phyloP scores from a whole-genome alignment of 2,888 invertebrate species.

The Platycheirus albimanus region DNA sequence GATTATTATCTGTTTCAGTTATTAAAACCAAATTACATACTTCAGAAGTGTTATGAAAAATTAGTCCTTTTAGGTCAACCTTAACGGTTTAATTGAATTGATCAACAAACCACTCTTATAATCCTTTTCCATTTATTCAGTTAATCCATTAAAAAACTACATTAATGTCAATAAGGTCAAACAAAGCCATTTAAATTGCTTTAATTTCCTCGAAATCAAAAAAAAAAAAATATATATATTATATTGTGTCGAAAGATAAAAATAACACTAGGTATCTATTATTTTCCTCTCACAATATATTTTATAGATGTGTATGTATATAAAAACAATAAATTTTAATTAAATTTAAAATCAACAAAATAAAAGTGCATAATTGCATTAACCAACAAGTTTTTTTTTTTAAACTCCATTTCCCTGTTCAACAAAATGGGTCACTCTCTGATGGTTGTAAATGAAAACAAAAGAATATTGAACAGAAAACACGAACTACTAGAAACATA shows the following conservation, averaged over 20 bases:
- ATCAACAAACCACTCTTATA: background rate
- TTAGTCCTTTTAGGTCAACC: too few species aligned
- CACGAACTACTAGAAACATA: background rate
- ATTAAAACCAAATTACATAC: too few species aligned
- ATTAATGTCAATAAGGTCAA: constrained; percentile 12
- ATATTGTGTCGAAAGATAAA: background rate
- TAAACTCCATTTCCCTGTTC: background rate
- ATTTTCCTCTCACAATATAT: constrained; percentile 35
- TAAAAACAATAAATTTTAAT: constrained; percentile 57
- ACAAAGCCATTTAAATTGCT: background rate
- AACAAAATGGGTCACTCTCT: constrained; percentile 57
- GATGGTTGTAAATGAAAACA: constrained; percentile 15
- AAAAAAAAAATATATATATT: too few species aligned
- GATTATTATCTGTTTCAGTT: too few species aligned
- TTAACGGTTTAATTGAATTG: too few species aligned
- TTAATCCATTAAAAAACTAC: constrained; percentile 12
- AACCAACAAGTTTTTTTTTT: constrained; percentile 25
- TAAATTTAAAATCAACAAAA: constrained; percentile 60
- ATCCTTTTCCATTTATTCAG: background rate
- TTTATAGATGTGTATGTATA: constrained; percentile 1
- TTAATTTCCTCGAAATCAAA: constrained; percentile 16
- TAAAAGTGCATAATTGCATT: constrained; percentile 69
- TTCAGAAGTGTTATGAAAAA: too few species aligned
- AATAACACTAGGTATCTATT: constrained; percentile 40
- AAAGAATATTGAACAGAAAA: constrained; percentile 35